Evolutionary conservation across 2,888 invertebrate genomes (phyloP).

Genomic region (Acrobasis consociella): DNA sequence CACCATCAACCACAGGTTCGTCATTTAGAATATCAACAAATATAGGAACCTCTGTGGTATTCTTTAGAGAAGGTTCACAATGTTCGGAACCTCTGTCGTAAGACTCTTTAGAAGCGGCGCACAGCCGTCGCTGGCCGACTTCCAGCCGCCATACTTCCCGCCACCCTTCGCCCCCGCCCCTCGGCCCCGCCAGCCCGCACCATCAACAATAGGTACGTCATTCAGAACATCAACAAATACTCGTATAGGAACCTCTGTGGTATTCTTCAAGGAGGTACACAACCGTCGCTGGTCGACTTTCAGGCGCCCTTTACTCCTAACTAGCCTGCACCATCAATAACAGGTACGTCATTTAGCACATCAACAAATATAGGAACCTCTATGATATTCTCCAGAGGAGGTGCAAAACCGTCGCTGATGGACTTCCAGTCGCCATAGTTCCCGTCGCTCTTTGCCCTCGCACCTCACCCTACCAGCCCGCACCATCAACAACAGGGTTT

Average conservation of each 20-base stretch:
- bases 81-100: too few relatives aligned
- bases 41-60: conserved; percentile 70
- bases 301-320: conserved; percentile 96
- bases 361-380: too few relatives aligned
- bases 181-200: conserved; percentile 89
- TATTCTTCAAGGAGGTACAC: conserved; percentile 80
- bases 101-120: too few relatives aligned
- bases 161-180: conserved; percentile 90
- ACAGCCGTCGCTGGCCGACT: conserved; percentile 92
- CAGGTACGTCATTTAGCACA: conserved; percentile 64
- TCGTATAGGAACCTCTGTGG: too few relatives aligned
- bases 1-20: not conserved
- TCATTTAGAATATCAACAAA: not conserved
- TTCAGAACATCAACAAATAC: too few relatives aligned
- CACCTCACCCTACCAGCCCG: conserved; percentile 88
- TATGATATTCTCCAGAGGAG: conserved; percentile 66
- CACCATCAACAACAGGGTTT: conserved; percentile 83
- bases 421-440: conserved; percentile 99
- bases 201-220: conserved; percentile 81
- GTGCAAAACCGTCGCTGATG: conserved; percentile 87
- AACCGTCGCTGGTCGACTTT: conserved; percentile 92
- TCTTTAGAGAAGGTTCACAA: too few relatives aligned
- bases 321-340: conserved; percentile 83
- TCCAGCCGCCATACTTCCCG: conserved; percentile 98
- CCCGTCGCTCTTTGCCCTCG: conserved; percentile 92